Evolutionary conservation across 2,797 vertebrate genomes (phyloP), one percentile per base, ranked within the genome.

Genomic region (Urophycis tenuis): DNA sequence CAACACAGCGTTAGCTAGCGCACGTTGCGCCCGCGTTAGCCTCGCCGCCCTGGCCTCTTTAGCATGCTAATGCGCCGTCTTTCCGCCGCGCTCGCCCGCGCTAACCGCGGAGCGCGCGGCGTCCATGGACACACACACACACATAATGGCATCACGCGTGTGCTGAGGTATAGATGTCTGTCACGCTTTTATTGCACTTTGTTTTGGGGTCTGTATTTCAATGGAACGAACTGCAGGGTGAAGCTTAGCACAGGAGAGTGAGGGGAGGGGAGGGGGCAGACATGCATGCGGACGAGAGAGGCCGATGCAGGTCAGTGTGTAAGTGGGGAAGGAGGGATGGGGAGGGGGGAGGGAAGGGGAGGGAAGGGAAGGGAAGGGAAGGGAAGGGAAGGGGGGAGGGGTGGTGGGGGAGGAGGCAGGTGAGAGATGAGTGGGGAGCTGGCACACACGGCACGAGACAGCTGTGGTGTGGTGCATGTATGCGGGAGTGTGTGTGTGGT

Each of bases 241-340:
- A 81, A 73, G 87, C 87, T 89, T 87, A 82, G 90, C 87, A 85
- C 79, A 41, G 82, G 86, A 92, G 89, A 91, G 88, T 89, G 88
- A 77, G 73, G 80, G 74, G 79, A 25, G 35, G 49, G 22, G 49
- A 22, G 1, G 49, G 9, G 22, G 8, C 49, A 60, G 49, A n/a
- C 49, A 60, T n/a, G 41, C 30, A 60, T 29, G 73, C 30, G n/a
- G 25, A 39, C 29, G 14, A 83, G 83, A 83, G 83, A 79, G 84
- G 82, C 30, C 73, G 86, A 84, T 86, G 82, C 78, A 81, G 69
- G 34, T 73, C 14, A 49, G 39, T 25, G 35, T 31, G n/a, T 69
- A 22, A 36, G 34, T 35, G 22, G 69, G 35, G 32, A 22, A 30
- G n/a, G 74, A 34, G 17, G 41, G 41, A 36, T 34, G 64, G 67